These are phyloP conservation scores for Synergus itoensis DNA, from an alignment of 2,888 invertebrate genomes.

Conservation along the genomic window DNA sequence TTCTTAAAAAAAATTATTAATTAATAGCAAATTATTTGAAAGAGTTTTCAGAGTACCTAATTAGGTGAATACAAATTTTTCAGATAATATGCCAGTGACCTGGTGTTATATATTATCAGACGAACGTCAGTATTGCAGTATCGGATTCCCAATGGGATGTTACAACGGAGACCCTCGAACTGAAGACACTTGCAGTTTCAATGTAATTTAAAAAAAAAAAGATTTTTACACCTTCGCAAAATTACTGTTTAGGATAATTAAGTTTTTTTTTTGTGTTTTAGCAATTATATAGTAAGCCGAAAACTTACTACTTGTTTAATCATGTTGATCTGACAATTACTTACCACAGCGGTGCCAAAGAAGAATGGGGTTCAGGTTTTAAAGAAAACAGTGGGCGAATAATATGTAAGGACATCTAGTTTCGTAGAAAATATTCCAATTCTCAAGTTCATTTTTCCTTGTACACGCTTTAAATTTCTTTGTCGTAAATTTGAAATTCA, in stretches of 20 bases:
- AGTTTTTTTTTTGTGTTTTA: constrained; percentile 64
- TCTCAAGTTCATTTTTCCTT: neutral
- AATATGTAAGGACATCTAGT: constrained; percentile 77
- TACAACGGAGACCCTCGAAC: constrained; percentile 82
- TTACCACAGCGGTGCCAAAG: constrained; percentile 93
- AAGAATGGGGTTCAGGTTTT: constrained; percentile 92
- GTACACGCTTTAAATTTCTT: constrained; percentile 49
- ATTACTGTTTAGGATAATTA: constrained; percentile 13
- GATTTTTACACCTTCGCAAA: neutral
- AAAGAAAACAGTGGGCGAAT: constrained; percentile 93
- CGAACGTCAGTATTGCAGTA: constrained; percentile 90
- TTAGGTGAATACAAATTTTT: constrained; percentile 59
- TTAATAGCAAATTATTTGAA: neutral
- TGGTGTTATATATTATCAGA: constrained; percentile 93
- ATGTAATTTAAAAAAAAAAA: constrained; percentile 57
- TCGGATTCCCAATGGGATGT: constrained; percentile 99
- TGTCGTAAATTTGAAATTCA: constrained; percentile 38
- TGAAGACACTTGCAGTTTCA: constrained; percentile 68
- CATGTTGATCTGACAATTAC: constrained; percentile 96
- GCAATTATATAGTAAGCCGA: constrained; percentile 81
- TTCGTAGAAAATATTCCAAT: neutral
- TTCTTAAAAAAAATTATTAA: too few species aligned
- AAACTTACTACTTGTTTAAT: constrained; percentile 96
- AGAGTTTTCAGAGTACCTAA: neutral
- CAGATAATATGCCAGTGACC: constrained; percentile 99